Conservation (phyloP, 2,888 invertebrate genomes). For the Automeris io region DNA sequence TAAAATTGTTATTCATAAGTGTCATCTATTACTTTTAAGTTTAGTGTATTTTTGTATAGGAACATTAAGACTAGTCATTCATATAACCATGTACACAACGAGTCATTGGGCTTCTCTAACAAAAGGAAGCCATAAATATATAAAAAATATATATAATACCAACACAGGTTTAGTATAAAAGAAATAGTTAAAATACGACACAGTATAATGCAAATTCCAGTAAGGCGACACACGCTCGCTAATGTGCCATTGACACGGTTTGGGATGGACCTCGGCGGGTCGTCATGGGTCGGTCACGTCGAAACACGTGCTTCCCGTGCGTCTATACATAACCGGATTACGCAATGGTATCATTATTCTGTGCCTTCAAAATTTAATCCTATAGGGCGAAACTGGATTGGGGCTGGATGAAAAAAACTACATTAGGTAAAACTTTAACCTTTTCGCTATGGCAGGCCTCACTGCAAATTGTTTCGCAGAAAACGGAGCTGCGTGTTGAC, state of each 20-base stretch:
- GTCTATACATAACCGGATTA: conserved; percentile 6
- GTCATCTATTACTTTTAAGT: too few species aligned
- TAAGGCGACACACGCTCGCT: conserved; percentile 5
- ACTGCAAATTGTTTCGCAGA: too few species aligned
- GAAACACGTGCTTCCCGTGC: conserved; percentile 6
- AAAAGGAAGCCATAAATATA: not conserved
- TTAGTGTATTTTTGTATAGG: too few species aligned
- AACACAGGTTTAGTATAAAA: not conserved
- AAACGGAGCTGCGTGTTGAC: too few species aligned
- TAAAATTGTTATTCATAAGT: too few species aligned
- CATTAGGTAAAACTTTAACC: not conserved
- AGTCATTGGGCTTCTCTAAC: too few species aligned
- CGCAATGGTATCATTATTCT: conserved; percentile 6
- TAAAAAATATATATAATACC: not conserved
- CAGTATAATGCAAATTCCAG: conserved; percentile 7
- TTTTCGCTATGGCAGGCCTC: too few species aligned
- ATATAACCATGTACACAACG: too few species aligned
- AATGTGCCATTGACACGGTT: conserved; percentile 12
- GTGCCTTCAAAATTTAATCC: conserved; percentile 1
- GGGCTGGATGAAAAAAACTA: not conserved
- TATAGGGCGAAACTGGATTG: not conserved
- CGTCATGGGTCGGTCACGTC: conserved; percentile 7
- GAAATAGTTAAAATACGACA: not conserved
- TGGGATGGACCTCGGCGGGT: conserved; percentile 7
- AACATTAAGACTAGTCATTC: too few species aligned